Conservation (phyloP, 2,888 invertebrate genomes). For the Himalopsyche tibetana region DNA sequence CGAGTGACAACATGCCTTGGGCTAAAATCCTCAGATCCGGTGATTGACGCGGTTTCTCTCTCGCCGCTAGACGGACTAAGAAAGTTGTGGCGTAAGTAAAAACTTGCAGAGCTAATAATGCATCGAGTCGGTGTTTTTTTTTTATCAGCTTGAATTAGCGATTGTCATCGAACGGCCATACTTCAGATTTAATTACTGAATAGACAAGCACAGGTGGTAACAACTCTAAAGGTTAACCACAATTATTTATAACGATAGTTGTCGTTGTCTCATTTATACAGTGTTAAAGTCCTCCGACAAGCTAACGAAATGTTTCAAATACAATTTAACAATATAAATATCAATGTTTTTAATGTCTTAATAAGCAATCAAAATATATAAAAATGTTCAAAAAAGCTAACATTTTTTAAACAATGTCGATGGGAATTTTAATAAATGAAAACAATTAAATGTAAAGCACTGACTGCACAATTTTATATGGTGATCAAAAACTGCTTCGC, state of each 20-base stretch:
- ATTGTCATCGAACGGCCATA: background rate
- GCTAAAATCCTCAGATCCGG: slow-evolving; percentile 35
- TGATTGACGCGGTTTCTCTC: slow-evolving; percentile 11
- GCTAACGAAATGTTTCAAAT: too few species aligned
- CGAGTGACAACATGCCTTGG: slow-evolving; percentile 23
- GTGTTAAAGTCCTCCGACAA: too few species aligned
- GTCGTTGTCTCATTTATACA: too few species aligned
- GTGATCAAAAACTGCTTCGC: too few species aligned
- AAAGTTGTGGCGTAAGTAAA: slow-evolving; percentile 34
- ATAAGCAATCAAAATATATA: too few species aligned
- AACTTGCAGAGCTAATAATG: background rate
- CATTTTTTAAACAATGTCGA: too few species aligned
- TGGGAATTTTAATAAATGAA: too few species aligned
- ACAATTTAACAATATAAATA: too few species aligned
- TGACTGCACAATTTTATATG: too few species aligned
- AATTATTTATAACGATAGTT: background rate
- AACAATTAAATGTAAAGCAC: too few species aligned
- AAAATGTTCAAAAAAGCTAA: too few species aligned
- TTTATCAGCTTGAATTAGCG: background rate
- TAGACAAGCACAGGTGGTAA: slow-evolving; percentile 16
- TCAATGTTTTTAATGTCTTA: too few species aligned
- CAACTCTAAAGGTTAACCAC: background rate
- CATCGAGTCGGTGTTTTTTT: background rate
- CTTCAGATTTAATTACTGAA: background rate
- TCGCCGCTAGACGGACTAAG: background rate